Conservation (phyloP, 2,888 invertebrate species). For the Pristionchus arcanus region DNA sequence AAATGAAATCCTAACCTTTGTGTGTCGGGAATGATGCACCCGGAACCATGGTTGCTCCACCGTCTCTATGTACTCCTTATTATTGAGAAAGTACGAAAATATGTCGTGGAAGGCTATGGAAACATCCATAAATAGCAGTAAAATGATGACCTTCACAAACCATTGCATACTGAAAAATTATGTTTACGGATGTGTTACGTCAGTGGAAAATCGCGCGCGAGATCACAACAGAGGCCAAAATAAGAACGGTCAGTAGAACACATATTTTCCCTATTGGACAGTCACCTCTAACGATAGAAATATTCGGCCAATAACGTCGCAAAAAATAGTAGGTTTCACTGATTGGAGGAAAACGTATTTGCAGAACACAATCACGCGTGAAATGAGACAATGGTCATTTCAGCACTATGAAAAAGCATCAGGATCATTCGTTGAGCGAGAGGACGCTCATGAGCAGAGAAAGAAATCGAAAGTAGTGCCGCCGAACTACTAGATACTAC, state of each 20-base stretch:
- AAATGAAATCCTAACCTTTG: background rate
- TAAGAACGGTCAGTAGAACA: background rate
- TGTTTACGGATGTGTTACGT: background rate
- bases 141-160: background rate
- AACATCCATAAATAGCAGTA: background rate
- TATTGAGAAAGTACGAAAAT: slow-evolving; percentile 56
- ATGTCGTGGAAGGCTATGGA: background rate
- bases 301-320: background rate
- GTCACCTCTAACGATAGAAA: background rate
- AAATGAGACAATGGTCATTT: slow-evolving; percentile 7
- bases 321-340: background rate
- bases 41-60: slow-evolving; percentile 70
- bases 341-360: background rate
- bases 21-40: slow-evolving; percentile 64
- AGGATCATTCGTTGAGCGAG: background rate
- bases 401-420: background rate
- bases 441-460: background rate
- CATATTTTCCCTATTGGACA: background rate
- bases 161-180: background rate
- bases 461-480: background rate
- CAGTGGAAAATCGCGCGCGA: background rate
- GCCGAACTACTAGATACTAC: background rate
- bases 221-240: background rate
- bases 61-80: slow-evolving; percentile 62
- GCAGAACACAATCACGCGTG: background rate